A percentile compares a stretch with the other conserved stretches of the same genome.
phyloP scores from a whole-genome alignment of 2,888 invertebrate species.

The Melangyna quadrimaculata region DNA sequence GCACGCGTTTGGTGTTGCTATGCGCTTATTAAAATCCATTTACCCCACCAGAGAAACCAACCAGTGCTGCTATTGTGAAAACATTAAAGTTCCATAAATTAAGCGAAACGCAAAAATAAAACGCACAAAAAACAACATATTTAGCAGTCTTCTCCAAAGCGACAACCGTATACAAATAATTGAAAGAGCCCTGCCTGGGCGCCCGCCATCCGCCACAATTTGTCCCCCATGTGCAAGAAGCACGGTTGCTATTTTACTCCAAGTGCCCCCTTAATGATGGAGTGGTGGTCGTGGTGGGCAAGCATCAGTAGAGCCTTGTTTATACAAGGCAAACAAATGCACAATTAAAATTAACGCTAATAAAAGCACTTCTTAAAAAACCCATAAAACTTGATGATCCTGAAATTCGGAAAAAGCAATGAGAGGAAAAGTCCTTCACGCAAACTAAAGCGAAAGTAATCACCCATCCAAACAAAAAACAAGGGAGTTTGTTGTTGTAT shows the following conservation, averaged over 20 bases:
- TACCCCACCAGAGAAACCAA: slow-evolving; percentile 19
- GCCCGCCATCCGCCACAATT: slow-evolving; percentile 36
- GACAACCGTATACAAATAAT: slow-evolving; percentile 48
- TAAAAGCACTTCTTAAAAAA: slow-evolving; percentile 71
- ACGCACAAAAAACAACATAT: slow-evolving; percentile 53
- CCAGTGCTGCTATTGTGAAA: slow-evolving; percentile 50
- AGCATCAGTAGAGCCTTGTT: slow-evolving; percentile 25
- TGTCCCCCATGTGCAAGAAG: slow-evolving; percentile 21
- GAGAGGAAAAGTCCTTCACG: slow-evolving; percentile 53
- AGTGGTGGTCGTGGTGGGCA: slow-evolving; percentile 3
- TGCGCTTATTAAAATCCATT: slow-evolving; percentile 68
- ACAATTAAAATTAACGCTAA: slow-evolving; percentile 71
- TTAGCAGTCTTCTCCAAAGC: slow-evolving; percentile 48
- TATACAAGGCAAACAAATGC: slow-evolving; percentile 58
- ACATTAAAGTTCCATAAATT: slow-evolving; percentile 67
- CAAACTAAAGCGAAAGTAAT: slow-evolving; percentile 45
- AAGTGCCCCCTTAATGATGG: background rate
- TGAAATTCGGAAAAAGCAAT: slow-evolving; percentile 57
- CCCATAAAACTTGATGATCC: slow-evolving; percentile 70
- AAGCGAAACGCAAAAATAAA: slow-evolving; percentile 27
- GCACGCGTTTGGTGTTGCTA: no score
- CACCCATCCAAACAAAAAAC: slow-evolving; percentile 1
- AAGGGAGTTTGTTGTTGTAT: background rate
- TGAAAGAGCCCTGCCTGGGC: slow-evolving; percentile 54
- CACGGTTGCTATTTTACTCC: background rate